Evolutionary conservation across 53 echinoderm and acorn worm species (phyloP).

Genomic region (Stichopus horrens): DNA sequence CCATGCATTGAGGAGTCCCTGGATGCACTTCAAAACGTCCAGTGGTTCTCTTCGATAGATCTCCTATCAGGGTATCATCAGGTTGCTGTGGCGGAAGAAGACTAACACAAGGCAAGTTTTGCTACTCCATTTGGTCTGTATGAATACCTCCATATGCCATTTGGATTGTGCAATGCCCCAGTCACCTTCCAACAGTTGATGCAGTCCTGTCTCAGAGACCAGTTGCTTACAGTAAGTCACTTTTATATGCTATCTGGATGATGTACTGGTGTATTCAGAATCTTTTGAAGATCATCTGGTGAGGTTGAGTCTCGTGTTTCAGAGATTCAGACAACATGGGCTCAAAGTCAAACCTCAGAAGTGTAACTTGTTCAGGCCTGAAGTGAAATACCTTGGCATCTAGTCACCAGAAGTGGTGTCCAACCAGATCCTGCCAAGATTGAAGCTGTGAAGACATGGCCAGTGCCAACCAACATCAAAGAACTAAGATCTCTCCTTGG

Average conservation of each 20-base stretch:
- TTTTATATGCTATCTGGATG: constrained; percentile 52
- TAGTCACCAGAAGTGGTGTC: constrained; percentile 1
- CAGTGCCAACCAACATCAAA: not conserved
- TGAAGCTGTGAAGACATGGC: constrained; percentile 21
- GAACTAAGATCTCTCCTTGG: constrained; percentile 24
- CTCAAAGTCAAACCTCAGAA: constrained; percentile 57
- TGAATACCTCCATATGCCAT: constrained; percentile 23
- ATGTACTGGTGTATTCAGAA: constrained; percentile 45
- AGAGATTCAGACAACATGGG: constrained; percentile 44
- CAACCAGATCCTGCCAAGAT: not conserved
- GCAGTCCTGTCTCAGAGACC: constrained; percentile 41
- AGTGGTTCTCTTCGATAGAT: constrained; percentile 40
- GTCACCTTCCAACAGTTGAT: constrained; percentile 35
- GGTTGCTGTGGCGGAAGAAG: constrained; percentile 25
- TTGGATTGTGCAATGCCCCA: constrained; percentile 23
- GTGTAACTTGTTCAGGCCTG: constrained; percentile 41
- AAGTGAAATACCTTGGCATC: constrained; percentile 46
- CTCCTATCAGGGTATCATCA: constrained; percentile 35
- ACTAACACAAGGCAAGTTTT: constrained; percentile 28
- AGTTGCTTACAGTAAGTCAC: constrained; percentile 24
- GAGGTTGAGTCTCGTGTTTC: constrained; percentile 40
- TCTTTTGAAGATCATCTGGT: constrained; percentile 51
- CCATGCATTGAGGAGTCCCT: constrained; percentile 45
- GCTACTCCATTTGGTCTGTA: constrained; percentile 26
- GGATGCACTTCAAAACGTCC: constrained; percentile 5